These are phyloP conservation scores for Parnassius orleans DNA, from an alignment of 2,888 invertebrate genomes.

Conservation along the genomic window DNA sequence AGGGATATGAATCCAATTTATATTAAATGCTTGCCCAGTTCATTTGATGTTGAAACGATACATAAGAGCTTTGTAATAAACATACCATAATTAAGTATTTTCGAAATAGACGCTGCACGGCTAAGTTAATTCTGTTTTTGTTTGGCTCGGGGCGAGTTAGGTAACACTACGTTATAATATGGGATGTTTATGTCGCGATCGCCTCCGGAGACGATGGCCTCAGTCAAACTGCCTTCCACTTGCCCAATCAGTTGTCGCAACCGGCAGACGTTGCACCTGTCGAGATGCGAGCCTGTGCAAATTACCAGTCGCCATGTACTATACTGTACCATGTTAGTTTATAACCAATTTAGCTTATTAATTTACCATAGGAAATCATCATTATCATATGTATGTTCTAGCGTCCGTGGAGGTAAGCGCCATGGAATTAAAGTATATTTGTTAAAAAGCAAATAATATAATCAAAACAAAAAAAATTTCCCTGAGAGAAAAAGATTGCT, in stretches of 20 bases:
- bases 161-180: constrained; percentile 64
- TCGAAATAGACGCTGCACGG: constrained; percentile 34
- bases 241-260: constrained; percentile 76
- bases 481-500: too few relatives aligned
- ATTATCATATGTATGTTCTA: too few relatives aligned
- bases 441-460: too few relatives aligned
- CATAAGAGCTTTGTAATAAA: constrained; percentile 24
- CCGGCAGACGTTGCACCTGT: constrained; percentile 74
- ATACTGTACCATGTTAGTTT: constrained; percentile 48
- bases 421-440: too few relatives aligned
- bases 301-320: constrained; percentile 53
- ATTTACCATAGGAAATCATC: too few relatives aligned
- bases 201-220: constrained; percentile 68
- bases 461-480: too few relatives aligned
- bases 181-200: constrained; percentile 69
- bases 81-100: constrained; percentile 47
- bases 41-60: constrained; percentile 21
- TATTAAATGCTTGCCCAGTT: constrained; percentile 1
- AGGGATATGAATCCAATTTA: not conserved
- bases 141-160: constrained; percentile 60
- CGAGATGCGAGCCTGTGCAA: constrained; percentile 67
- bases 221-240: constrained; percentile 56
- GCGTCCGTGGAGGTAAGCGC: too few relatives aligned
- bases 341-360: constrained; percentile 30
- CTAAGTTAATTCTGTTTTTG: constrained; percentile 67